Conservation (phyloP, 2,888 invertebrate species). For the Junonia oenone region DNA sequence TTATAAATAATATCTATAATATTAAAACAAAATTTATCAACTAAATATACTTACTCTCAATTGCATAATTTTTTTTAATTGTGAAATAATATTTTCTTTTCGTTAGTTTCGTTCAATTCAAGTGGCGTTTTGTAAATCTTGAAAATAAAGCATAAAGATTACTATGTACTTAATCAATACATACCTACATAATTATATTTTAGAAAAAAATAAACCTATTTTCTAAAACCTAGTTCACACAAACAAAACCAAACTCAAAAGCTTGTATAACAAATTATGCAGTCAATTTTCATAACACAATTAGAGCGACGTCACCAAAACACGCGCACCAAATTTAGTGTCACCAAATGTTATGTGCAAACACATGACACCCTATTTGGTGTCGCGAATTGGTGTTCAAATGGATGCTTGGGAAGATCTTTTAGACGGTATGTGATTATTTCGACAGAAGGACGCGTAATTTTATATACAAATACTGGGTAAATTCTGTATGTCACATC, state of each 20-base stretch:
- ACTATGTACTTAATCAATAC: no score
- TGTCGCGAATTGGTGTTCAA: slow-evolving; percentile 53
- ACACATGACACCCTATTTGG: slow-evolving; percentile 49
- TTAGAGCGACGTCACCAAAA: slow-evolving; percentile 59
- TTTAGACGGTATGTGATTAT: slow-evolving; percentile 30
- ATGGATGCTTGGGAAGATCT: slow-evolving; percentile 36
- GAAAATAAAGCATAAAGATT: no score
- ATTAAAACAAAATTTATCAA: no score
- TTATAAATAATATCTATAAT: no score
- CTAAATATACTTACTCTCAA: no score
- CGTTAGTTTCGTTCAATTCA: no score
- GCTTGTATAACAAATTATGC: not conserved
- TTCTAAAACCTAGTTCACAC: not conserved
- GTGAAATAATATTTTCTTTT: no score
- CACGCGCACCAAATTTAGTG: slow-evolving; percentile 52
- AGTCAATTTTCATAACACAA: slow-evolving; percentile 42
- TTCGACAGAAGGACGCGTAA: slow-evolving; percentile 32
- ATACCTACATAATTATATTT: no score
- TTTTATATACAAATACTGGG: not conserved
- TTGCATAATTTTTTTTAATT: no score
- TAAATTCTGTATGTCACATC: no score
- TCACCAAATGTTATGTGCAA: slow-evolving; percentile 51
- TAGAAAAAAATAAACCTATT: no score
- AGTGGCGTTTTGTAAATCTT: no score
- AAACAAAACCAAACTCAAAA: not conserved